phyloP scores from a whole-genome alignment of 2,797 vertebrate genomes.

The Eulemur mongoz region DNA sequence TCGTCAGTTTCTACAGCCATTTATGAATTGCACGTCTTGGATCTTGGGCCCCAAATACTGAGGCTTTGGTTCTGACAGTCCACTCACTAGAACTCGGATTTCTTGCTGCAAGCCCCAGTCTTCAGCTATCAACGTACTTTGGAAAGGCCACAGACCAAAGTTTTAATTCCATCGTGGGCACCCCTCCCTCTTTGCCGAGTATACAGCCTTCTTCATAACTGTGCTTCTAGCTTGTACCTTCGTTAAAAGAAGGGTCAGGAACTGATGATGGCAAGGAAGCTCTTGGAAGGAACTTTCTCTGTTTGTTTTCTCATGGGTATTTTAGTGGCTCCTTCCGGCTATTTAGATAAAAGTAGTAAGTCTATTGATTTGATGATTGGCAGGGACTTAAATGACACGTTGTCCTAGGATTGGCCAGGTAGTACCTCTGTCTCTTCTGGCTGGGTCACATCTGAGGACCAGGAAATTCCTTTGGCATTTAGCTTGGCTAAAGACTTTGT shows the following conservation, averaged over 20 bases:
- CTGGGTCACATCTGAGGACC: background rate
- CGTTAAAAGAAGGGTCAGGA: background rate
- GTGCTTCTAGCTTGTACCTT: background rate
- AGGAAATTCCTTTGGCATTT: conserved; percentile 26
- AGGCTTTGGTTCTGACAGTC: background rate
- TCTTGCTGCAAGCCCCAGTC: background rate
- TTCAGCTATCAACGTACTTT: background rate
- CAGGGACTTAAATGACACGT: conserved; percentile 35
- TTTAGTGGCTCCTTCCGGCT: conserved; percentile 46
- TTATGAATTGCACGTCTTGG: background rate
- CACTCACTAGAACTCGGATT: background rate
- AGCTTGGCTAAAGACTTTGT: conserved; percentile 35
- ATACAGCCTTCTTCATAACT: background rate
- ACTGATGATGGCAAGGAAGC: background rate
- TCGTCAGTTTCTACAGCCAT: accelerated
- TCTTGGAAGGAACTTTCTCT: background rate
- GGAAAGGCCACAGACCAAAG: background rate
- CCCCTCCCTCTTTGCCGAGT: background rate
- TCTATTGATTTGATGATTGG: conserved; percentile 48
- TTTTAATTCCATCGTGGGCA: background rate
- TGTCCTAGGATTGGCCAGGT: background rate
- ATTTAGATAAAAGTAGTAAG: conserved; percentile 52
- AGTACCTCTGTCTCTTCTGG: background rate
- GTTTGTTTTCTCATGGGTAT: background rate
- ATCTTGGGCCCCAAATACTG: background rate